Evolutionary conservation across 2,888 invertebrate genomes (phyloP).

Genomic region (Himalopsyche japonica): DNA sequence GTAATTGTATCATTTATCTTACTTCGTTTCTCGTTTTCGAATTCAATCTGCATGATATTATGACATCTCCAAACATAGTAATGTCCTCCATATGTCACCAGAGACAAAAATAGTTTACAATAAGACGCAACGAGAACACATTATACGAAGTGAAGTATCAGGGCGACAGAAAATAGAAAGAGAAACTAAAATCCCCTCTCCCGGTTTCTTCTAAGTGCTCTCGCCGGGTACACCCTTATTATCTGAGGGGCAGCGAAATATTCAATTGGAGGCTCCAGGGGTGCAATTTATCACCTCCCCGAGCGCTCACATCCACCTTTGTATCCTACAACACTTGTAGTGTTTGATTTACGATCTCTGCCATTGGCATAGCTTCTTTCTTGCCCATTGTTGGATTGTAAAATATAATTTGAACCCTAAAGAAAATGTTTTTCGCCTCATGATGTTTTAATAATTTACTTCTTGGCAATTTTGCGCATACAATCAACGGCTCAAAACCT

Average conservation of each 20-base stretch:
- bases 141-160: not conserved
- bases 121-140: not conserved
- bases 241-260: constrained; percentile 16
- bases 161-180: not conserved
- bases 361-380: not conserved
- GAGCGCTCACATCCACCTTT: constrained; percentile 17
- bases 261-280: constrained; percentile 18
- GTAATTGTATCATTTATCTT: too few relatives aligned
- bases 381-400: constrained; percentile 4
- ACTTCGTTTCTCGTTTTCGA: too few relatives aligned
- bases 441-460: not conserved
- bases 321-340: constrained; percentile 19
- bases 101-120: not conserved
- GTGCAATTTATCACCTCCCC: constrained; percentile 21
- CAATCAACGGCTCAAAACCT: too few relatives aligned
- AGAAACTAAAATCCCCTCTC: not conserved
- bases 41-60: too few relatives aligned
- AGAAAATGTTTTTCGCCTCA: not conserved
- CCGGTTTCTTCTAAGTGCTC: not conserved
- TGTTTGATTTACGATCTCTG: constrained; percentile 16
- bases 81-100: not conserved
- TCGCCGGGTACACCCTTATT: constrained; percentile 18
- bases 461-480: not conserved
- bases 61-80: not conserved
- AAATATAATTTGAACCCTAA: not conserved